Conservation (phyloP, 2,888 invertebrate species). For the Apomyelois bistriatella region DNA sequence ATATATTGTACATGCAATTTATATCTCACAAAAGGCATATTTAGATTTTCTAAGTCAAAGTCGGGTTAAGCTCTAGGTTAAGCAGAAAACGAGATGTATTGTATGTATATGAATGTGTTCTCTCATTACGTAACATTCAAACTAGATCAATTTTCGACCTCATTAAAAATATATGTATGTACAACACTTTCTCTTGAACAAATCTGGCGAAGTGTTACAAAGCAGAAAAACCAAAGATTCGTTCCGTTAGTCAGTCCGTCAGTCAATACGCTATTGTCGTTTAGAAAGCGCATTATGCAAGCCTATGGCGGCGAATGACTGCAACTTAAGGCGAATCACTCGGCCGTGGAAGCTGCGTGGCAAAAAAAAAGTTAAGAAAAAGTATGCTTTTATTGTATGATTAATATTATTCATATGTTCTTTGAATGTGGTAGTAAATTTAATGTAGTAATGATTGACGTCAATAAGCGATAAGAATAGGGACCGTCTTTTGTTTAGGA, state of each 20-base stretch:
- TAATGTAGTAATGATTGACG: no score
- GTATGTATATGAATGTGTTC: no score
- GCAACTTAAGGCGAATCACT: conserved; percentile 7
- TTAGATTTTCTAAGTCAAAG: no score
- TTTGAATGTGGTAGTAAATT: no score
- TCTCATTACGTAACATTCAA: no score
- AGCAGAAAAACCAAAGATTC: conserved; percentile 22
- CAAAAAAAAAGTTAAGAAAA: neutral
- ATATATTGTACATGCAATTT: no score
- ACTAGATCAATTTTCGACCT: neutral
- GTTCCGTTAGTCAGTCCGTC: conserved; percentile 27
- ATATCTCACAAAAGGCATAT: no score
- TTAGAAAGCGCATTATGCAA: conserved; percentile 33
- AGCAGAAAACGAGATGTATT: no score
- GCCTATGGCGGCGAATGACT: conserved; percentile 11
- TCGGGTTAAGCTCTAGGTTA: no score
- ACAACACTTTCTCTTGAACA: conserved; percentile 10
- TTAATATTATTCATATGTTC: no score
- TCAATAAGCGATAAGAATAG: no score
- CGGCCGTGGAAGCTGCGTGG: neutral
- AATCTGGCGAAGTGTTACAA: conserved; percentile 28
- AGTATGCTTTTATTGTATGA: neutral
- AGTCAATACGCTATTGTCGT: conserved; percentile 25
- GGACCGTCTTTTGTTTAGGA: no score
- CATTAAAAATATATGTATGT: neutral